Percentiles rank a stretch among this genome's conserved stretches.
These are phyloP conservation scores for Palythoa grandiflora DNA, from an alignment of 92 coral and sea anemone genomes.

Conservation along the genomic window DNA sequence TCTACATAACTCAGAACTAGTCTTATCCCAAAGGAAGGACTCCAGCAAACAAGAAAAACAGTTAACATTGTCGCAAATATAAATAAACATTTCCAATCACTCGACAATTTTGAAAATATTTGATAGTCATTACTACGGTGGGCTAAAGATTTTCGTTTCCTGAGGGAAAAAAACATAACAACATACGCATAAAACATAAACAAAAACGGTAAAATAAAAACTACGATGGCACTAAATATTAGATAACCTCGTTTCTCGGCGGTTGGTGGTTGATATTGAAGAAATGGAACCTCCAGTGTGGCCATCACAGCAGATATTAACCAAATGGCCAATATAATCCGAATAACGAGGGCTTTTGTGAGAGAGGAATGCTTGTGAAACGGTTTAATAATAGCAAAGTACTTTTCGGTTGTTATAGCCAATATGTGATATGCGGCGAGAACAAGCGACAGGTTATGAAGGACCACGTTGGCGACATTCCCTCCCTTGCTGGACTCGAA, in stretches of 20 bases:
- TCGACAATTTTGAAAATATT: background rate
- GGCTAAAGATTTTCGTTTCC: slow-evolving; percentile 12
- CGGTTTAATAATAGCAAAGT: slow-evolving; percentile 27
- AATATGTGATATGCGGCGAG: slow-evolving; percentile 34
- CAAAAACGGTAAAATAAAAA: slow-evolving; percentile 4
- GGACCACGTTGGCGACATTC: background rate
- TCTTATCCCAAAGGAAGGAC: background rate
- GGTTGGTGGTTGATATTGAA: background rate
- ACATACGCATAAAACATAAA: slow-evolving; percentile 32
- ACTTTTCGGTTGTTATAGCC: slow-evolving; percentile 28
- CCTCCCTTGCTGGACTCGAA: background rate
- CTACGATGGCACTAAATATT: background rate
- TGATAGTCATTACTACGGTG: background rate
- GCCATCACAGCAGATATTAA: background rate
- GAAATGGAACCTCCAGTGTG: background rate
- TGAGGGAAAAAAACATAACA: slow-evolving; percentile 27
- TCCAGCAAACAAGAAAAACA: slow-evolving; percentile 23
- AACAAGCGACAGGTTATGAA: background rate
- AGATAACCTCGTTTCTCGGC: background rate
- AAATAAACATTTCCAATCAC: slow-evolving; percentile 31
- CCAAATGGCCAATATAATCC: slow-evolving; percentile 15
- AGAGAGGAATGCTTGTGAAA: background rate
- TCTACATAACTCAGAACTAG: background rate
- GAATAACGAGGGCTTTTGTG: background rate
- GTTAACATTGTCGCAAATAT: slow-evolving; percentile 23